A percentile compares a stretch with the other conserved stretches of the same genome.
Conservation (phyloP, 1,140 invertebrate species). For the Brevipalpus yothersi region DNA sequence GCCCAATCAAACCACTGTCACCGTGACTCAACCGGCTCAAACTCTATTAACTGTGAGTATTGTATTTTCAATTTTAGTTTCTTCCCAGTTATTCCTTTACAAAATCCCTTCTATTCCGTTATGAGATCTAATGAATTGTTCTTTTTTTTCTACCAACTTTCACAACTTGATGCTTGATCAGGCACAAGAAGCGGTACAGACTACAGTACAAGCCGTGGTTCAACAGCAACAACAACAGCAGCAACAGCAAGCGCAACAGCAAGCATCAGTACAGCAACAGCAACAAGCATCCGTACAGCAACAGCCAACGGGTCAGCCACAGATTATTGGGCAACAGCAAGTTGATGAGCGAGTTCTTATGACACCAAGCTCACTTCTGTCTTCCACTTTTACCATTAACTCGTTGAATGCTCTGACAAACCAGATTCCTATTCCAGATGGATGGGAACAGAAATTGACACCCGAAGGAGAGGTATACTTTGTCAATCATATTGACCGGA, state of each 20-base stretch:
- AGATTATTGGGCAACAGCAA: constrained; percentile 2
- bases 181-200: no score
- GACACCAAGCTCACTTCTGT: background rate
- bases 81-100: no score
- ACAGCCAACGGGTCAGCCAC: background rate
- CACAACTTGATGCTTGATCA: no score
- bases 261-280: constrained; percentile 3
- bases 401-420: constrained; percentile 68
- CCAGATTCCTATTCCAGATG: constrained; percentile 59
- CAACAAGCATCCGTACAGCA: background rate
- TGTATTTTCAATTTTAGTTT: no score
- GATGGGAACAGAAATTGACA: constrained; percentile 65
- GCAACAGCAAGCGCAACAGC: constrained; percentile 18
- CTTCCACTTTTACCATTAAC: constrained; percentile 67
- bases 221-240: constrained; percentile 27
- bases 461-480: constrained; percentile 51
- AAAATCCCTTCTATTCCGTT: no score
- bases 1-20: background rate
- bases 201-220: no score
- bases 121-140: no score
- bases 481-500: constrained; percentile 22
- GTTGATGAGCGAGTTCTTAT: constrained; percentile 1
- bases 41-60: no score
- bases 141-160: no score
- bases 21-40: background rate